Conservation (phyloP, 1,140 invertebrate genomes). For the Drosophila triauraria region DNA sequence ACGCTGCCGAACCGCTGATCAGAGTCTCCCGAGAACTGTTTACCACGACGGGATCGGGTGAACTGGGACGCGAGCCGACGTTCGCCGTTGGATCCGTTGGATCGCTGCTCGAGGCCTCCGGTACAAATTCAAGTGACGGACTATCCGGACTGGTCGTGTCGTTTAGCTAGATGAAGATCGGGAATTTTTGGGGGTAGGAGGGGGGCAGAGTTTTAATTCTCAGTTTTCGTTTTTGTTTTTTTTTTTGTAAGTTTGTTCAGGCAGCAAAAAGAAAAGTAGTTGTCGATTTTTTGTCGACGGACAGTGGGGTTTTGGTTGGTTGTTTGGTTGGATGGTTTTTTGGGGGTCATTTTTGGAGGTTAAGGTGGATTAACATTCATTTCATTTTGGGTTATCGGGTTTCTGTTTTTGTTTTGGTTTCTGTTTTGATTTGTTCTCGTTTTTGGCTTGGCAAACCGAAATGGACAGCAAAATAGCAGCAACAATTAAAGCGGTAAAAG, state of each 20-base stretch:
- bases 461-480: slow-evolving; percentile 34
- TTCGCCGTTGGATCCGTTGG: slow-evolving; percentile 8
- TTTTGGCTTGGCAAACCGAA: slow-evolving; percentile 15
- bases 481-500: slow-evolving; percentile 15
- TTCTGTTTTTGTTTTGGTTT: slow-evolving; percentile 35
- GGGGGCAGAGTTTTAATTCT: slow-evolving; percentile 53
- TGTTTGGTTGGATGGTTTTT: slow-evolving; percentile 3
- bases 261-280: slow-evolving; percentile 41
- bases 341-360: slow-evolving; percentile 3
- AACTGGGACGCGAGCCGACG: slow-evolving; percentile 60
- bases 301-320: slow-evolving; percentile 3
- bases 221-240: slow-evolving; percentile 23
- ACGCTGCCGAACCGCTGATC: slow-evolving; percentile 31
- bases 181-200: slow-evolving; percentile 39
- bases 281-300: slow-evolving; percentile 17
- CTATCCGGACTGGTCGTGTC: slow-evolving; percentile 82
- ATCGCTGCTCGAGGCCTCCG: slow-evolving; percentile 55
- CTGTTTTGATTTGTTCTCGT: slow-evolving; percentile 29
- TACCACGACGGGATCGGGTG: slow-evolving; percentile 59
- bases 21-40: slow-evolving; percentile 62
- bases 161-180: slow-evolving; percentile 77
- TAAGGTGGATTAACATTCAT: slow-evolving; percentile 32
- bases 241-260: slow-evolving; percentile 18
- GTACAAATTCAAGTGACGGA: slow-evolving; percentile 79
- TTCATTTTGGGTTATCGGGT: slow-evolving; percentile 20